Evolutionary conservation across 2,113 vertebrate species (phyloP).

Genomic region (Phyllostomus discolor): DNA sequence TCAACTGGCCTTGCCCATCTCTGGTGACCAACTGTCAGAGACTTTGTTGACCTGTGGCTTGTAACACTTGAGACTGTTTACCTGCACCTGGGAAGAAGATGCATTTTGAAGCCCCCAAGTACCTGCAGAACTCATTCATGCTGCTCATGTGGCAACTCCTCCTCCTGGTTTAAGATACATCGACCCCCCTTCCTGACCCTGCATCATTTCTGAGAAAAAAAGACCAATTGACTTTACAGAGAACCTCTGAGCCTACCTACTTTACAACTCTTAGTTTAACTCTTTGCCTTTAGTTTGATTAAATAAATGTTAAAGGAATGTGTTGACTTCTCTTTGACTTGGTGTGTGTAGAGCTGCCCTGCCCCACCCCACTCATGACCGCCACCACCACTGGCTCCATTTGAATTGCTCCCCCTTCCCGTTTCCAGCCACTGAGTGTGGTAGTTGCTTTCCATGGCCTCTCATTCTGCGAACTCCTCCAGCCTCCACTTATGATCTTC

Average conservation of each 20-base stretch:
- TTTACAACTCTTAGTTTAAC: no score
- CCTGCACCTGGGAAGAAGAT: neutral
- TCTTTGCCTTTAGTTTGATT: neutral
- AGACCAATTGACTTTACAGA: neutral
- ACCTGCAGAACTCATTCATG: neutral
- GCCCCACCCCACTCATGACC: neutral
- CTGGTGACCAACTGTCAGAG: no score
- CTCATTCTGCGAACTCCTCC: neutral
- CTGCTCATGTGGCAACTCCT: neutral
- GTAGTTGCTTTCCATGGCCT: neutral
- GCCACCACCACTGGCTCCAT: neutral
- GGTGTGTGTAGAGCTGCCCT: neutral
- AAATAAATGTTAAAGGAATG: neutral
- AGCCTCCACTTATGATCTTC: neutral
- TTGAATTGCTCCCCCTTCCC: neutral
- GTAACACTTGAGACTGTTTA: no score
- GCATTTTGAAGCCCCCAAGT: neutral
- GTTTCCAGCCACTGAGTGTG: neutral
- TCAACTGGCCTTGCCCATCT: no score
- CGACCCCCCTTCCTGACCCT: accelerated
- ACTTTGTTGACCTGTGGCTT: no score
- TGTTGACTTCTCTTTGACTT: neutral
- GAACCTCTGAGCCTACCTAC: no score
- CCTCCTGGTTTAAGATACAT: neutral
- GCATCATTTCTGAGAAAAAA: neutral